Evolutionary conservation across 2,113 vertebrate genomes (phyloP).

Genomic region (Himantopus leucocephalus): DNA sequence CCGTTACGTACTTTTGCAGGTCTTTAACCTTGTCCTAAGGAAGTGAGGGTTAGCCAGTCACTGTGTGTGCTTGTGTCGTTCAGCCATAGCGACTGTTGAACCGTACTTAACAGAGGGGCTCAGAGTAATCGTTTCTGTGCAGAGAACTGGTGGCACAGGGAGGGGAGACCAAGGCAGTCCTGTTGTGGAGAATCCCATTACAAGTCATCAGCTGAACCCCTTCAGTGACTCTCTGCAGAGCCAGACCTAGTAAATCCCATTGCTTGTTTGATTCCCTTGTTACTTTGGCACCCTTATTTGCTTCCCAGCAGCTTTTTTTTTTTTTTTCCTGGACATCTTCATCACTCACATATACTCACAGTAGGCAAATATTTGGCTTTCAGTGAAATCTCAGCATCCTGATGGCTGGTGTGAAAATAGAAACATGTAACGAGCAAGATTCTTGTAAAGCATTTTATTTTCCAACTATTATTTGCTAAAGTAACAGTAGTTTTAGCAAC

Average conservation of each 20-base stretch:
- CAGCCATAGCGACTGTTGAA: background rate
- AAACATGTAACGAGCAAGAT: background rate
- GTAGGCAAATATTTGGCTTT: background rate
- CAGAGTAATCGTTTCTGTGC: background rate
- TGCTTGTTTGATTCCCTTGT: background rate
- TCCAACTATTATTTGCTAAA: background rate
- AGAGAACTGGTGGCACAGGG: rapidly evolving
- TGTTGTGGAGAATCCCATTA: background rate
- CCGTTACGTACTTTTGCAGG: background rate
- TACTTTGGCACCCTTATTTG: background rate
- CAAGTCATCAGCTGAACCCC: background rate
- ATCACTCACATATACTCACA: background rate
- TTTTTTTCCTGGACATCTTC: background rate
- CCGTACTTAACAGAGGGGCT: background rate
- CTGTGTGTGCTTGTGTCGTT: rapidly evolving
- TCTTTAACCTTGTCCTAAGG: background rate
- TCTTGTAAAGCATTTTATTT: background rate
- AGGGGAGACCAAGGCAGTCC: background rate
- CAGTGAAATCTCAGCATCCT: background rate
- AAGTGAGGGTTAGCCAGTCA: background rate
- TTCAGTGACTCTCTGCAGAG: background rate
- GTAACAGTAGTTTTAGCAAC: background rate
- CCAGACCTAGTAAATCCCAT: background rate
- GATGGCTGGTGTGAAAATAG: background rate
- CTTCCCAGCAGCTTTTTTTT: background rate